phyloP scores from a whole-genome alignment of 2,113 vertebrate species.

The Chionis minor region DNA sequence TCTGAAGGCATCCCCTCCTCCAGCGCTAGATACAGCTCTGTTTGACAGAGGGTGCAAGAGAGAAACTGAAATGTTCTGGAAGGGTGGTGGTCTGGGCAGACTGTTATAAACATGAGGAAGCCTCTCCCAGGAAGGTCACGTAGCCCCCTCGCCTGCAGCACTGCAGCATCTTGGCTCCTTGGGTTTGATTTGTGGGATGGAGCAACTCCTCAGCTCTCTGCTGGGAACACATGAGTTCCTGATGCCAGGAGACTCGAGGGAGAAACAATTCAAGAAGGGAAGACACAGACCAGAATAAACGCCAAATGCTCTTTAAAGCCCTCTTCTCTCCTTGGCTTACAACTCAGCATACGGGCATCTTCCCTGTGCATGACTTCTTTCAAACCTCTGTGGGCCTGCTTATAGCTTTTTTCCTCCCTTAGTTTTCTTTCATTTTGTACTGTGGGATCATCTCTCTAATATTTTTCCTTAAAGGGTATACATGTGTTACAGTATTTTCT shows the following conservation, averaged over 20 bases:
- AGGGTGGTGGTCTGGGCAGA: not conserved
- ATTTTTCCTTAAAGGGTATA: not conserved
- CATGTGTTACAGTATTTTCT: not conserved
- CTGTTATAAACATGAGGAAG: not conserved
- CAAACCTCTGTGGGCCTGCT: not conserved
- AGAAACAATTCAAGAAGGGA: not conserved
- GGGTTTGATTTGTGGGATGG: not conserved
- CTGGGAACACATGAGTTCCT: not conserved
- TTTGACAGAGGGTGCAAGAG: not conserved
- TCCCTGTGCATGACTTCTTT: not conserved
- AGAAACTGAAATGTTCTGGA: not conserved
- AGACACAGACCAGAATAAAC: not conserved
- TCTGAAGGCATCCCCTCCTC: not conserved
- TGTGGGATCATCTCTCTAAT: not conserved
- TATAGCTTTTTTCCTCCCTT: not conserved
- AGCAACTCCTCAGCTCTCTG: not conserved
- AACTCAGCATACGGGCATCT: not conserved
- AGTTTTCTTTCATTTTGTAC: not conserved
- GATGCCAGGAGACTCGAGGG: accelerated
- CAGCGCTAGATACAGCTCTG: not conserved
- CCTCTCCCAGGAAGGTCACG: not conserved
- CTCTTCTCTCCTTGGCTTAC: not conserved
- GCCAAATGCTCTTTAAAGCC: not conserved
- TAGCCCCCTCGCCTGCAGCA: not conserved
- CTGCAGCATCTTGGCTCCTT: not conserved